Percentiles rank a stretch among this genome's conserved stretches.
phyloP scores from a whole-genome alignment of 2,797 vertebrate genomes.

The Cynopterus sphinx region DNA sequence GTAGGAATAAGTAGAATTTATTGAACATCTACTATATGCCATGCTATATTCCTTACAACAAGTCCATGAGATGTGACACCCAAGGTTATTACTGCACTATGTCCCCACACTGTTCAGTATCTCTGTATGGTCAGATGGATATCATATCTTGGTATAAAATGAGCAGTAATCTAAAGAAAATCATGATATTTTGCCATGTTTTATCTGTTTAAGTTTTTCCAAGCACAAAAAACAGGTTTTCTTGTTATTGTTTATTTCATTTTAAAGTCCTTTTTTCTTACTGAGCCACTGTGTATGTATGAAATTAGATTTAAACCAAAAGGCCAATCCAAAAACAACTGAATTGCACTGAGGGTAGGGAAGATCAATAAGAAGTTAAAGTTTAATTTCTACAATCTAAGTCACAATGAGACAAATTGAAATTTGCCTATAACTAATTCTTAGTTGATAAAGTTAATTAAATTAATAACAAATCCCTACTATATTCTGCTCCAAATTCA shows the following conservation, averaged over 20 bases:
- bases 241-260: background rate
- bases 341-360: background rate
- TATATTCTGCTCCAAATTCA: background rate
- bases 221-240: background rate
- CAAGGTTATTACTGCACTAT: background rate
- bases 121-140: background rate
- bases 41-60: background rate
- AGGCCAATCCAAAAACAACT: background rate
- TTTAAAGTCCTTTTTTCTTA: background rate
- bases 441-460: constrained; percentile 11
- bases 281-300: background rate
- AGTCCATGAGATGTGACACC: background rate
- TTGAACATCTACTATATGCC: background rate
- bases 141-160: background rate
- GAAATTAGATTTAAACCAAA: background rate
- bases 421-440: constrained; percentile 7
- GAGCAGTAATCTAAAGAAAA: background rate
- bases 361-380: constrained; percentile 6
- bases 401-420: background rate
- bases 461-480: background rate
- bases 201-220: background rate
- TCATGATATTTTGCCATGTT: background rate
- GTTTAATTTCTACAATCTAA: background rate
- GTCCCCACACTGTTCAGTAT: background rate
- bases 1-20: background rate